Evolutionary conservation across 1,140 invertebrate species (phyloP).

Genomic region (Wiebesia pumilae): DNA sequence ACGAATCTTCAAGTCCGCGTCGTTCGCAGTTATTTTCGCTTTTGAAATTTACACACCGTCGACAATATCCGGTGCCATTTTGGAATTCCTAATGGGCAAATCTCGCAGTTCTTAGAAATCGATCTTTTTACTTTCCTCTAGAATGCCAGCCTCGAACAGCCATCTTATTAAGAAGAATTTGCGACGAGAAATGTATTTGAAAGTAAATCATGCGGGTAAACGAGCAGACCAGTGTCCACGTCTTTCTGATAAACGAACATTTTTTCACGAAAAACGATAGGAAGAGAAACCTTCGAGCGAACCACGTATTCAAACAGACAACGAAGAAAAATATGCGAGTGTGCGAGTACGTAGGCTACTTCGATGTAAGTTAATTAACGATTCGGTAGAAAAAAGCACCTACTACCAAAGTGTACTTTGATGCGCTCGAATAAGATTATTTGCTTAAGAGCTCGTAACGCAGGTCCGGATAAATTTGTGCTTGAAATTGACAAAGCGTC

Average conservation of each 20-base stretch:
- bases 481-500: too few species aligned
- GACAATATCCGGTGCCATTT: constrained; percentile 17
- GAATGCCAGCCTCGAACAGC: not conserved
- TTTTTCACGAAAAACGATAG: not conserved
- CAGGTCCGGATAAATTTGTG: too few species aligned
- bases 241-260: not conserved
- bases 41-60: constrained; percentile 10
- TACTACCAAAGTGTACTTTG: not conserved
- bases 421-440: not conserved
- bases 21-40: not conserved
- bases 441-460: not conserved
- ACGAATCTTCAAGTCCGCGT: not conserved
- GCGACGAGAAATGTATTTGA: not conserved
- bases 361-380: not conserved
- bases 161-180: not conserved
- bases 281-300: not conserved
- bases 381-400: too few species aligned
- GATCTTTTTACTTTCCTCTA: constrained; percentile 11
- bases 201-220: not conserved
- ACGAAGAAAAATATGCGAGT: not conserved
- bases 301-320: not conserved
- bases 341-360: not conserved
- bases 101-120: constrained; percentile 29
- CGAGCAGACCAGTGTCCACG: too few species aligned
- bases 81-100: constrained; percentile 32